Base-by-base conservation (phyloP, 2,888 invertebrate genomes). In the Opisthograptis luteolata region DNA sequence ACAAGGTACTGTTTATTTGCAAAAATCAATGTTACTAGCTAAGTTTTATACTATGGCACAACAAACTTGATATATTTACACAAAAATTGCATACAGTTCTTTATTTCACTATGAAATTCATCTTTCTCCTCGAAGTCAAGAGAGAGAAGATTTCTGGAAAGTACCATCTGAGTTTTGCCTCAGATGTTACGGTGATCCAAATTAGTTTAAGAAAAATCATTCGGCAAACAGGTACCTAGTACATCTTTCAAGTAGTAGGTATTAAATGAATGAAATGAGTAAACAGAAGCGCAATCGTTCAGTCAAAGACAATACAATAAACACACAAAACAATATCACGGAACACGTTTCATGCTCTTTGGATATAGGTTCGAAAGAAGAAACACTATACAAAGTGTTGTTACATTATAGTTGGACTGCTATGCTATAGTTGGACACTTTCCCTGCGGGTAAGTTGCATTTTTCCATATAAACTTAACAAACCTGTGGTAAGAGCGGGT, bases 401-500 rank as follows among this genome's bases (percentile, higher is more conserved):
- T n/a, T n/a, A n/a, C n/a, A n/a, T n/a, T n/a, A n/a, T n/a, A n/a
- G n/a, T n/a, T n/a, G n/a, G n/a, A n/a, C n/a, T n/a, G n/a, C n/a
- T n/a, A n/a, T n/a, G n/a, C n/a, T n/a, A n/a, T n/a, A n/a, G n/a
- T n/a, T n/a, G n/a, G n/a, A n/a, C n/a, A n/a, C n/a, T n/a, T n/a
- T n/a, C n/a, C n/a, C n/a, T n/a, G n/a, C n/a, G n/a, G n/a, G n/a
- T n/a, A n/a, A n/a, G n/a, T n/a, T n/a, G n/a, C n/a, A n/a, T n/a
- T n/a, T n/a, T n/a, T n/a, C n/a, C n/a, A n/a, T n/a, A n/a, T n/a
- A 35, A 1, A 25, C n/a, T 10, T 6, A 15, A 64, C 76, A 51
- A 50, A 97, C 98, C 98, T 88, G 98, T 98, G 2, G 98, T 98
- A 50, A 98, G 92, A 17, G 97, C 97, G 0, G 98, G 98, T 1